A percentile compares a stretch with the other conserved stretches of the same genome.
phyloP scores from a whole-genome alignment of 1,140 invertebrate genomes.

The Ruditapes philippinarum region DNA sequence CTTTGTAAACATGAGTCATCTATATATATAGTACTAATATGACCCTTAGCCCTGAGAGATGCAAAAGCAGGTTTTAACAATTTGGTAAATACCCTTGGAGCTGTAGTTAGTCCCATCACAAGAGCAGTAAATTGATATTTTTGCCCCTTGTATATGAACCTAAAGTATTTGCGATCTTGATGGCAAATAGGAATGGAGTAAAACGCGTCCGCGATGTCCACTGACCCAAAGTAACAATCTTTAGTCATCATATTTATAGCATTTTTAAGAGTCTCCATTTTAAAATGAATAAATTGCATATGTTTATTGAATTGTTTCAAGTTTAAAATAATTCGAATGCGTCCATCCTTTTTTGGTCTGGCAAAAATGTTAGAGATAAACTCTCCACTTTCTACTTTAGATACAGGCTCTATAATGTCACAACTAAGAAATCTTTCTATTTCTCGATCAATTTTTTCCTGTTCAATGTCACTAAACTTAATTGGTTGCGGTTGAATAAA shows the following conservation, averaged over 20 bases:
- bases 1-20: background rate
- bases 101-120: background rate
- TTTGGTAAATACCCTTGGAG: background rate
- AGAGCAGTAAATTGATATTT: too few species aligned
- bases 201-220: conserved; percentile 69
- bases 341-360: background rate
- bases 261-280: conserved; percentile 8
- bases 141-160: background rate
- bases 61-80: background rate
- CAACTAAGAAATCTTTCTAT: background rate
- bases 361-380: conserved; percentile 25
- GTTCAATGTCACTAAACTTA: background rate
- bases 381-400: background rate
- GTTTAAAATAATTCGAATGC: background rate
- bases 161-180: background rate
- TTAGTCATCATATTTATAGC: conserved; percentile 3
- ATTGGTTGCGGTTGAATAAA: background rate
- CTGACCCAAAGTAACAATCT: conserved; percentile 53
- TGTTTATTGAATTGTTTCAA: conserved; percentile 2
- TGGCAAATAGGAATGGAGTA: conserved; percentile 11
- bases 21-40: background rate
- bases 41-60: background rate
- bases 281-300: conserved; percentile 11
- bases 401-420: background rate
- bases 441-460: background rate